Evolutionary conservation across 2,113 vertebrate species (phyloP), one percentile per base, ranked within the genome.

Genomic region (Myotis lucifugus): DNA sequence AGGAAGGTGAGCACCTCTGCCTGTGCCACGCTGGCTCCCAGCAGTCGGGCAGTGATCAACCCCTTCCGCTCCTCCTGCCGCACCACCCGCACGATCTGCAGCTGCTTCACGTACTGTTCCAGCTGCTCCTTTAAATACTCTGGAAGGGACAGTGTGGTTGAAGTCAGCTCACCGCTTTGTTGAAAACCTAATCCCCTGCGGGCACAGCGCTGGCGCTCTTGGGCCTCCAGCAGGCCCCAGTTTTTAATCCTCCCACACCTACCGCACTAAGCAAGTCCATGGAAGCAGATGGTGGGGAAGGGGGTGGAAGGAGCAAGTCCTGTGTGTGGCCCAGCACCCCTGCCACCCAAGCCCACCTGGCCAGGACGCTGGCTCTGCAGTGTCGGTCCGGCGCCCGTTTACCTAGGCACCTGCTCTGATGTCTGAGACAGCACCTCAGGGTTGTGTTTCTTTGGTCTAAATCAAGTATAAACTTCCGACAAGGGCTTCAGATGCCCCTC

Each of bases 1-100:
- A 97, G 85, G 98, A 99, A 99, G 76, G 99, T 99, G 81, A 99
- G 99, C 89, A 99, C 98, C 78, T 99, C 99, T 0, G 99, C 99
- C 23, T 97, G 98, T 5, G 99, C 99, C 54, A 99, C 95, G 6
- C 95, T 97, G 97, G 99, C 99, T 8, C 99, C 99, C 93, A 99
- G 98, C 90, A 99, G 97, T 84, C 99, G 98, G 0, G 99, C 99
- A 0, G 99, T 99, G 97, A 99, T 99, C 93, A 99, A 98, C n/a
- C 99, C 99, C 42, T 99, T 99, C 92, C 99, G 98, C 95, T 99
- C 98, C 48, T 0, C 27, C 98, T 99, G 99, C 94, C 99, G 98
- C 94, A 99, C 97, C 0, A 99, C 99, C 1, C 95, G 98, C 74
- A 99, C 99, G 1, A 99, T 98, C 98, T 99, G 99, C 95, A 99